Evolutionary conservation across 2,888 invertebrate genomes (phyloP).

Genomic region (Scelioninae gen. 1): DNA sequence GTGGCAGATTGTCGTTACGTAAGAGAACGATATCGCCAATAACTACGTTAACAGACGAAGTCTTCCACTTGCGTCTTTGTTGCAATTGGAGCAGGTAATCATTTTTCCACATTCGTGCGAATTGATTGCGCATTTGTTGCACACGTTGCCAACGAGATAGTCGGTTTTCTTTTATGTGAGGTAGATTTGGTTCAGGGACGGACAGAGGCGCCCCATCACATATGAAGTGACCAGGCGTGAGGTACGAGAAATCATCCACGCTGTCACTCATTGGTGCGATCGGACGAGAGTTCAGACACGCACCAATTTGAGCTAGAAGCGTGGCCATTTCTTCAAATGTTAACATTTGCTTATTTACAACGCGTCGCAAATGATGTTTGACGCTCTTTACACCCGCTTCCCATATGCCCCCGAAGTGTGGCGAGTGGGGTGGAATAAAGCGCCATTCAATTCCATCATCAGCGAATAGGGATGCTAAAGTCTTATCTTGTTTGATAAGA

Average conservation of each 20-base stretch:
- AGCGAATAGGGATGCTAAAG: neutral
- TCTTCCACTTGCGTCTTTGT: slow-evolving; percentile 23
- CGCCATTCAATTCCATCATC: slow-evolving; percentile 29
- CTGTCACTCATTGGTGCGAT: slow-evolving; percentile 2
- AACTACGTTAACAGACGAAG: neutral
- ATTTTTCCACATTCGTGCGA: neutral
- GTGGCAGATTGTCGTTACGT: slow-evolving; percentile 32
- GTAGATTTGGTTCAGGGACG: slow-evolving; percentile 11
- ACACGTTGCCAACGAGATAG: slow-evolving; percentile 1
- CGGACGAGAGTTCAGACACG: slow-evolving; percentile 28
- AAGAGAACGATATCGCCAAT: slow-evolving; percentile 31
- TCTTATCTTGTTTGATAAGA: neutral
- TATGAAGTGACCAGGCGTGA: slow-evolving; percentile 32
- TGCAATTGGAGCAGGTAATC: slow-evolving; percentile 26
- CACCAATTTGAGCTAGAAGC: slow-evolving; percentile 7
- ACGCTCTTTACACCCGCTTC: too few species aligned
- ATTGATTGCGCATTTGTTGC: slow-evolving; percentile 3
- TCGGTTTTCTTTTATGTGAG: neutral
- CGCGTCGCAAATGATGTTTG: slow-evolving; percentile 13
- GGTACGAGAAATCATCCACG: slow-evolving; percentile 26
- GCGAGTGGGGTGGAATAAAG: slow-evolving; percentile 43
- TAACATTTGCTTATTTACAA: neutral
- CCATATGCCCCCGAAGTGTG: slow-evolving; percentile 42
- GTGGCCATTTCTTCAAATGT: slow-evolving; percentile 29
- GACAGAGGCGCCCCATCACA: neutral